Evolutionary conservation across 2,113 vertebrate species (phyloP), one percentile per base, ranked within the genome.

Genomic region (Dipodomys merriami): DNA sequence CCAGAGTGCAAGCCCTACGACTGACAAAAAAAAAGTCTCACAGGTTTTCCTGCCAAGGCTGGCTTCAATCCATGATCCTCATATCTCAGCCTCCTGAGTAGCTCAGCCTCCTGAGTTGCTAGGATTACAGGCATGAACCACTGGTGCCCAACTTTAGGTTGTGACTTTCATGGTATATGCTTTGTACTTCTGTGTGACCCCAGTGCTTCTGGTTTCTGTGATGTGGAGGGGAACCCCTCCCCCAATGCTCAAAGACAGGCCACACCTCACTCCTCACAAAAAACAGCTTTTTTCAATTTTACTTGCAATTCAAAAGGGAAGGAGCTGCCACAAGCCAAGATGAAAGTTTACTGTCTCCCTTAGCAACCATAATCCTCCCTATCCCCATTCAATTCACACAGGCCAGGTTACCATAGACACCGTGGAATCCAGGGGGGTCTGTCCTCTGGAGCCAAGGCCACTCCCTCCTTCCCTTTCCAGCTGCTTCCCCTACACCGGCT

Each of bases 401-500:
- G 86, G 84, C 95, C 96, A 90, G 78, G 97, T 98, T 97, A 94
- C 98, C 98, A 97, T 95, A 98, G 98, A 97, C 94, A 98, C 98
- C 1, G 35, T 35, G 9, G 7, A 13, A 80, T 44, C 16, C 68
- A 20, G 64, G 30, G 22, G 73, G 64, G 68, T 81, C 88, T 46
- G n/a, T 74, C 82, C 90, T 76, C 44, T 5, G 25, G 68, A 77
- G 60, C 19, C 20, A 33, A 64, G 8, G 71, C 71, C 39, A 69
- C 44, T 64, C 67, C 82, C 74, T 77, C 57, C 88, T 88, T 79
- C 73, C 77, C 29, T 29, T 57, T 62, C 57, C 76, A 77, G 76
- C 49, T 68, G 71, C 53, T 44, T 79, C 0, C 46, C 69, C 83
- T 60, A 44, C 15, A 60, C 33, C 80, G 92, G 89, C 90, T 96